These are phyloP conservation scores for Drosophila mimica DNA, from an alignment of 2,888 invertebrate species.

Conservation along the genomic window DNA sequence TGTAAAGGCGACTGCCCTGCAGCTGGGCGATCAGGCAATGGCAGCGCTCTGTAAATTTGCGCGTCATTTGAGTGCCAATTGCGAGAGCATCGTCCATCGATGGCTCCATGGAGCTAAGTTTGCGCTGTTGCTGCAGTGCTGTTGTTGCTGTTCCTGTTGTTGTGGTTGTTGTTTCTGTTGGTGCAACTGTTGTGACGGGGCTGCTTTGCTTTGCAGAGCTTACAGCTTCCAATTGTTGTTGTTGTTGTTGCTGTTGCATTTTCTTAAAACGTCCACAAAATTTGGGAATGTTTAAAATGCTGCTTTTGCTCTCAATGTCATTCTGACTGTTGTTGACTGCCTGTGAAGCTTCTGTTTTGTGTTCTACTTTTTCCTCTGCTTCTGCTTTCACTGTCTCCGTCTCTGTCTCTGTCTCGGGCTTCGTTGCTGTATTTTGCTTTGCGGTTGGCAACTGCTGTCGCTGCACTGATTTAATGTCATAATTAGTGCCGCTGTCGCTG, in stretches of 20 bases:
- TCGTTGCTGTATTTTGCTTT: conserved; percentile 3
- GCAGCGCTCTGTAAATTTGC: conserved; percentile 67
- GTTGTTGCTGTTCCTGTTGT: conserved; percentile 27
- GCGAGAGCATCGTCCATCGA: conserved; percentile 81
- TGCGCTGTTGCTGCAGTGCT: conserved; percentile 64
- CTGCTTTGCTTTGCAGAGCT: conserved; percentile 20
- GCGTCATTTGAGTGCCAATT: conserved; percentile 82
- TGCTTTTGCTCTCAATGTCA: conserved; percentile 21
- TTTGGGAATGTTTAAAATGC: conserved; percentile 58
- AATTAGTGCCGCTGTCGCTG: conserved; percentile 55
- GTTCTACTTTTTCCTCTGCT: conserved; percentile 9
- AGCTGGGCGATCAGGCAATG: conserved; percentile 66
- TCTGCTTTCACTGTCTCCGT: not conserved
- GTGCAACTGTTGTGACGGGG: conserved; percentile 5
- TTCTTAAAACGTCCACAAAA: conserved; percentile 68
- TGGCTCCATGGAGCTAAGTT: conserved; percentile 70
- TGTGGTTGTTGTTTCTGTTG: conserved; percentile 34
- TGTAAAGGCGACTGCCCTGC: conserved; percentile 81
- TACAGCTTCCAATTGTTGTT: conserved; percentile 34
- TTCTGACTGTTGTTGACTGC: conserved; percentile 25
- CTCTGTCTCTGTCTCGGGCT: not conserved
- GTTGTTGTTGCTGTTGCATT: conserved; percentile 46
- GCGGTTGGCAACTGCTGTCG: conserved; percentile 8
- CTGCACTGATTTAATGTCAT: conserved; percentile 32
- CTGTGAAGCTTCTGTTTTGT: conserved; percentile 1